These are phyloP conservation scores for Hippocampus zosterae DNA, from an alignment of 2,113 vertebrate species.

Conservation along the genomic window DNA sequence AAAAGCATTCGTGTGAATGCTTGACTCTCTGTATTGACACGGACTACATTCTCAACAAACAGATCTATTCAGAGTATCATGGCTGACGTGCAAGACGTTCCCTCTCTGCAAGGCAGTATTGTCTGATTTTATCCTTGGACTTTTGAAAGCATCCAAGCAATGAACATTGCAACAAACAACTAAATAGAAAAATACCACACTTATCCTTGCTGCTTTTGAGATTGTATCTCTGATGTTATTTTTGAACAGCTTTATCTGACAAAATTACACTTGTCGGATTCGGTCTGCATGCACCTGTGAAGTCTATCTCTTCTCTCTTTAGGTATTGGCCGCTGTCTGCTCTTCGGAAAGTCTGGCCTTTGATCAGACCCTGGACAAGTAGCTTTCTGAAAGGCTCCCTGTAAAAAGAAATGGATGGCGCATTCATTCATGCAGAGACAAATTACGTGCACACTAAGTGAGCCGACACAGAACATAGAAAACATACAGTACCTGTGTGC, in stretches of 20 bases:
- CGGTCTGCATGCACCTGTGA: slow-evolving; percentile 76
- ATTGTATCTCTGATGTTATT: background rate
- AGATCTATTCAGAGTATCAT: background rate
- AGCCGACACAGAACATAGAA: background rate
- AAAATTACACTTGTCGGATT: slow-evolving; percentile 3
- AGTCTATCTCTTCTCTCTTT: slow-evolving; percentile 81
- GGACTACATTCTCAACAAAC: background rate
- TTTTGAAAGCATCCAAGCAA: background rate
- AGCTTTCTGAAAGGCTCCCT: slow-evolving; percentile 95
- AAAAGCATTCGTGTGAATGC: background rate
- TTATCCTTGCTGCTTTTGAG: background rate
- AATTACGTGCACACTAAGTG: background rate
- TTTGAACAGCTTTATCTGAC: background rate
- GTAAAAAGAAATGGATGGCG: slow-evolving; percentile 3
- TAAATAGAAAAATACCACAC: background rate
- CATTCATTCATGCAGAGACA: background rate
- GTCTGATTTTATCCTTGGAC: background rate
- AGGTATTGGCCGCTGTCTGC: slow-evolving; percentile 81
- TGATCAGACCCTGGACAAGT: slow-evolving; percentile 93
- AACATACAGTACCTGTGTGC: slow-evolving; percentile 82
- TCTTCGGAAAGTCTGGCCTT: slow-evolving; percentile 86
- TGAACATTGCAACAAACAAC: background rate
- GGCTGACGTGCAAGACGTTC: background rate
- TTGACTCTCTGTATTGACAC: background rate
- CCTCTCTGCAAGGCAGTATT: background rate